A percentile compares a stretch with the other conserved stretches of the same genome.
Evolutionary conservation across 2,797 vertebrate species (phyloP).

Genomic region (Helostoma temminkii): DNA sequence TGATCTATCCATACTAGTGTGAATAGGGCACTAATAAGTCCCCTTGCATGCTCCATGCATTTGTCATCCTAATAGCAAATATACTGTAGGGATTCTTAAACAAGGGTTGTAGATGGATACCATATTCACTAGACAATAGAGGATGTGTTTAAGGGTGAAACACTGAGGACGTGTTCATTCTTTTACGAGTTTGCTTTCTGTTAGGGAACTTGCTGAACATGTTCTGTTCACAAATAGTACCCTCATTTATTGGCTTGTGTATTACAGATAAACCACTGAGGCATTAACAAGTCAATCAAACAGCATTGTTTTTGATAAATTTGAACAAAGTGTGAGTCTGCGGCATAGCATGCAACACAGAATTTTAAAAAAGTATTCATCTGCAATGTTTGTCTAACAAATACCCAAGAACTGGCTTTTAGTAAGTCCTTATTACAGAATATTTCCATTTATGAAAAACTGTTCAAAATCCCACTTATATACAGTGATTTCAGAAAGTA

Average conservation of each 20-base stretch:
- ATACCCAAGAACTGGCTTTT: slow-evolving; percentile 16
- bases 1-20: slow-evolving; percentile 21
- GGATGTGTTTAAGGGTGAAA: neutral
- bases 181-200: slow-evolving; percentile 1
- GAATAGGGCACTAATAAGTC: neutral
- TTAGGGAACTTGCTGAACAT: neutral
- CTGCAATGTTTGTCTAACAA: neutral
- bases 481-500: no score
- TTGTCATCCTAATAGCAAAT: neutral
- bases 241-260: neutral
- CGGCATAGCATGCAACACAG: slow-evolving; percentile 3
- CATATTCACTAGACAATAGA: slow-evolving; percentile 2
- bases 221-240: neutral
- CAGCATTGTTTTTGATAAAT: slow-evolving; percentile 9
- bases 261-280: neutral
- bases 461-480: no score
- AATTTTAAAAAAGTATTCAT: slow-evolving; percentile 10
- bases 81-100: neutral
- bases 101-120: neutral
- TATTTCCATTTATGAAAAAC: neutral
- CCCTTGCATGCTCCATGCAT: neutral
- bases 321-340: slow-evolving; percentile 5
- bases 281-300: slow-evolving; percentile 7
- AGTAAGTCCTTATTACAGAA: neutral
- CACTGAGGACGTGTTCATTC: neutral